Conservation (phyloP, 2,113 vertebrate species). For the Suncus etruscus region DNA sequence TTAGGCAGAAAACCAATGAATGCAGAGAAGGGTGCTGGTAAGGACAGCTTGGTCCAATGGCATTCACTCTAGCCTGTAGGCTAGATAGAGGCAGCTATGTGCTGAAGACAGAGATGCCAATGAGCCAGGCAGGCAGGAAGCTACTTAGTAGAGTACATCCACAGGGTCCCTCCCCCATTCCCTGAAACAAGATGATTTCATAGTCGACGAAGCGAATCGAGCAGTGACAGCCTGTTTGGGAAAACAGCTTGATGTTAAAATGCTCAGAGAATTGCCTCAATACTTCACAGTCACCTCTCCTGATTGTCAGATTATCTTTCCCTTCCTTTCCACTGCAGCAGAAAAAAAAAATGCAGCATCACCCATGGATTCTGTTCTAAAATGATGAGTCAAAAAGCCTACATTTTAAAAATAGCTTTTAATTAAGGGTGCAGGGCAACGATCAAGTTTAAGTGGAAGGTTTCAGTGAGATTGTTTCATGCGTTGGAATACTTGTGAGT, state of each 20-base stretch:
- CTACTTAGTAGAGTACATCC: not conserved
- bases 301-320: not conserved
- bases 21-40: not conserved
- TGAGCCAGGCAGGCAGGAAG: not conserved
- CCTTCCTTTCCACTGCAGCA: not conserved
- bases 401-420: not conserved
- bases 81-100: not conserved
- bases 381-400: not conserved
- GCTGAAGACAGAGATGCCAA: not conserved
- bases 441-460: not conserved
- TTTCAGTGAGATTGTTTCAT: slow-evolving; percentile 28
- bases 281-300: not conserved
- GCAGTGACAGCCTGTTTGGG: not conserved
- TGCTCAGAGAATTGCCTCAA: not conserved
- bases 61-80: no score
- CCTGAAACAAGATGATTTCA: not conserved
- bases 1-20: not conserved
- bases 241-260: slow-evolving; percentile 18
- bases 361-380: not conserved
- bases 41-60: not conserved
- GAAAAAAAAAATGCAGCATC: not conserved
- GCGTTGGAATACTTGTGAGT: not conserved
- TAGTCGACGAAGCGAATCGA: not conserved
- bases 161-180: not conserved
- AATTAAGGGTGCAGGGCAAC: no score